These are phyloP conservation scores for Lepeophtheirus nordmannii DNA, from an alignment of 2,888 invertebrate species.

Conservation along the genomic window DNA sequence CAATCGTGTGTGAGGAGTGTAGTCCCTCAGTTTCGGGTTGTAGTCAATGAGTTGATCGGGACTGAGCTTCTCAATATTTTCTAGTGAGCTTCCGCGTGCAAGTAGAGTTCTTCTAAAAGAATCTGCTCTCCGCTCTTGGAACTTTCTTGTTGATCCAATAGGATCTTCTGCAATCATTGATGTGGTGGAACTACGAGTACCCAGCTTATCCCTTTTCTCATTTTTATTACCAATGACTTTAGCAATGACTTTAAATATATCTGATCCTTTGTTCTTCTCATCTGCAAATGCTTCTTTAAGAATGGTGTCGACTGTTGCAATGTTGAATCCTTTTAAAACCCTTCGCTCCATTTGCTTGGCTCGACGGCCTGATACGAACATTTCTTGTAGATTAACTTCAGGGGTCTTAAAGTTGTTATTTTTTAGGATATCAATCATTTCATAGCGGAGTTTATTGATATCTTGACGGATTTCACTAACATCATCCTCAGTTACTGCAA, in stretches of 20 bases:
- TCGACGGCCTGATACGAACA: constrained; percentile 11
- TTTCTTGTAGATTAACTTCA: neutral
- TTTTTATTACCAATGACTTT: constrained; percentile 17
- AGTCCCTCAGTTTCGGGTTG: constrained; percentile 56
- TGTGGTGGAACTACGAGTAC: neutral
- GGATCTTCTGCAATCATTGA: constrained; percentile 8
- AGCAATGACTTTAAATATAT: constrained; percentile 22
- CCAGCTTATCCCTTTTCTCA: neutral
- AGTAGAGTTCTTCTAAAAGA: constrained; percentile 8
- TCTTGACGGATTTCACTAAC: constrained; percentile 95
- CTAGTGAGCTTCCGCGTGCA: constrained; percentile 11
- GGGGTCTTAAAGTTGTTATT: constrained; percentile 68
- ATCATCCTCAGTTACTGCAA: constrained; percentile 87
- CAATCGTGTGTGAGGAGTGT: constrained; percentile 51
- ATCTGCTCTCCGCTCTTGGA: neutral
- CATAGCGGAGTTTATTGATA: constrained; percentile 51
- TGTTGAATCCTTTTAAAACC: constrained; percentile 23
- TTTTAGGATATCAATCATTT: constrained; percentile 73
- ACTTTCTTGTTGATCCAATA: constrained; percentile 12
- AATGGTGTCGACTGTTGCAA: constrained; percentile 7
- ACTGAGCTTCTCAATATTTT: constrained; percentile 12
- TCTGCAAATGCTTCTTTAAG: constrained; percentile 16
- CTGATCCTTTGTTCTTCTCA: constrained; percentile 9
- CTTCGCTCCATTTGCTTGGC: constrained; percentile 20
- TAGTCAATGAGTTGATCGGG: constrained; percentile 46